Evolutionary conservation across 2,797 vertebrate genomes (phyloP).

Genomic region (Crypturellus tataupa): DNA sequence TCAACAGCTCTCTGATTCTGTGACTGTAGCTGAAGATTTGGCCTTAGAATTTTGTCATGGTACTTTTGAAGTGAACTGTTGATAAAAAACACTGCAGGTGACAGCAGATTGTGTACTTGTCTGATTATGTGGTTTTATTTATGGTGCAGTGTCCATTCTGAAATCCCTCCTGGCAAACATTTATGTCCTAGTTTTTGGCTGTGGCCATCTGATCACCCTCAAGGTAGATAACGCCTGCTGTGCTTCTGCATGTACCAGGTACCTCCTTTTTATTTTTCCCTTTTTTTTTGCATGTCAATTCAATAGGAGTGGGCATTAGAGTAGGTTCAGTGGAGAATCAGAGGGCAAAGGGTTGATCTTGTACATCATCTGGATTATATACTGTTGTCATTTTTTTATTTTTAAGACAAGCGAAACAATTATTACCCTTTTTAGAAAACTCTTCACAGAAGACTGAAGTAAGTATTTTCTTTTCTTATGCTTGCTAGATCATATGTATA

Average conservation of each 20-base stretch:
- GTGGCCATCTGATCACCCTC: conserved; percentile 33
- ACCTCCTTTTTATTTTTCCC: conserved; percentile 1
- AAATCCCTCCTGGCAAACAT: conserved; percentile 36
- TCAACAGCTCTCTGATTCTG: not conserved
- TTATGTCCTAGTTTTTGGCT: not conserved
- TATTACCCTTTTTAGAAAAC: not conserved
- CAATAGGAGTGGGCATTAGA: conserved; percentile 3
- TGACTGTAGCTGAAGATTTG: not conserved
- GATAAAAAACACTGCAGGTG: not conserved
- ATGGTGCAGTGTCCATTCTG: not conserved
- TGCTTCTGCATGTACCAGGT: not conserved
- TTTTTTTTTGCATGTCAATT: conserved; percentile 21
- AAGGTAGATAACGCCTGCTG: conserved; percentile 54
- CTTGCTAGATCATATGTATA: not conserved
- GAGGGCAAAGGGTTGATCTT: not conserved
- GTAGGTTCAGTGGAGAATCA: not conserved
- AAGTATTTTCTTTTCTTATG: not conserved
- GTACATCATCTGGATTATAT: not conserved
- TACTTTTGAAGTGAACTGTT: not conserved
- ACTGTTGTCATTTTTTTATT: conserved; percentile 1
- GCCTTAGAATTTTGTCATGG: not conserved
- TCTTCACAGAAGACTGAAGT: not conserved
- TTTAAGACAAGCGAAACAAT: not conserved
- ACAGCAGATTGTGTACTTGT: not conserved
- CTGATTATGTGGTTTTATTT: conserved; percentile 31